phyloP scores from a whole-genome alignment of 2,797 vertebrate genomes.

The Pipistrellus pipistrellus region DNA sequence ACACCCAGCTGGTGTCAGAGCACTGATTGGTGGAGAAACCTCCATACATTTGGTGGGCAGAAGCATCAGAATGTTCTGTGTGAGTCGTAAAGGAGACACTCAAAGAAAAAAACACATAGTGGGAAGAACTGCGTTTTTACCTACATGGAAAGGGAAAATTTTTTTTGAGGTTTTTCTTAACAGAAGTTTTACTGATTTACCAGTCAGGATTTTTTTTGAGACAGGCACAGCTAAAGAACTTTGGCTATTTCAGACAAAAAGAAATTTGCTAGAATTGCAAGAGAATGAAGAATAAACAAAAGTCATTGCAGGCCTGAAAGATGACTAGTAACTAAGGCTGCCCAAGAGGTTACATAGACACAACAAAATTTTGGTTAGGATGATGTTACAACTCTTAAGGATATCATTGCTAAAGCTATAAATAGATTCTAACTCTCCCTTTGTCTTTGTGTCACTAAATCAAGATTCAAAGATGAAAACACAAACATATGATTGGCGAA shows the following conservation, averaged over 20 bases:
- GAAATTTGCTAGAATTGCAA: not conserved
- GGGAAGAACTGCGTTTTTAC: not conserved
- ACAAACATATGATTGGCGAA: not conserved
- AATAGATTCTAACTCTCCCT: not conserved
- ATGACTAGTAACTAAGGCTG: not conserved
- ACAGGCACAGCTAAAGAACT: not conserved
- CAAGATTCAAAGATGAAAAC: not conserved
- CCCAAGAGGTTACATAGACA: not conserved
- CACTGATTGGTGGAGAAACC: not conserved
- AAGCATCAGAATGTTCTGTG: not conserved
- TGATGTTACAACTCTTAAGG: not conserved
- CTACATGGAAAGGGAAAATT: not conserved
- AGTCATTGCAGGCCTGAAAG: not conserved
- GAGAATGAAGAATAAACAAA: not conserved
- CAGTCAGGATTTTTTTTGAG: not conserved
- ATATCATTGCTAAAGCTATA: not conserved
- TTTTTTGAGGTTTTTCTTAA: not conserved
- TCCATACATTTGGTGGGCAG: not conserved
- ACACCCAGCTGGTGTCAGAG: not conserved
- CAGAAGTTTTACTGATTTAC: not conserved
- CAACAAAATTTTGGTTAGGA: not conserved
- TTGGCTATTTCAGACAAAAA: not conserved
- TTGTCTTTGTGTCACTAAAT: not conserved
- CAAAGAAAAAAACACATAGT: not conserved
- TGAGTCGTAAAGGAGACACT: not conserved